Evolutionary conservation across 2,113 vertebrate species (phyloP), one percentile per base, ranked within the genome.

Genomic region (Accipiter virgatus): DNA sequence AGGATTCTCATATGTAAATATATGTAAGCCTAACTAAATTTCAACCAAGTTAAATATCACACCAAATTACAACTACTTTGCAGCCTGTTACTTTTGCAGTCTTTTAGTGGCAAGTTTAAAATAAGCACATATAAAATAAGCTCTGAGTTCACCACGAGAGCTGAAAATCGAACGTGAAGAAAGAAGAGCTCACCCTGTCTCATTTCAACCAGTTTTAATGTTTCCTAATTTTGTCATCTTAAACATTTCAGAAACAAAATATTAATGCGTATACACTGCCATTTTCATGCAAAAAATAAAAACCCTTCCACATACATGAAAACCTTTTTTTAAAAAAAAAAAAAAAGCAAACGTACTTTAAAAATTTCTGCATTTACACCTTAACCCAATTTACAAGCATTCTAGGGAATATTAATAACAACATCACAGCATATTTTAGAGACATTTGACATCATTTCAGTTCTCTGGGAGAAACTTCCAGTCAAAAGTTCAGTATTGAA

Each of bases 381-480:
- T 59, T 36, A 89, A 73, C 10, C 19, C 27, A 43, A 42, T 68
- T 82, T 77, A 70, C n/a, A 92, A 68, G 68, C 52, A 87, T 67
- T 93, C 89, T 13, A 93, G 73, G 71, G 34, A 91, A 92, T 55
- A 88, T 65, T 89, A 95, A 43, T 74, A 94, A 83, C 17, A 93
- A 32, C 36, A 83, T 23, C 50, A 91, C 32, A 88, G 61, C 29
- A 10, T 48, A 72, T 63, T 90, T 92, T 78, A 62, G 38, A 94
- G 63, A 59, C 47, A 84, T 84, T n/a, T 70, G 59, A 77, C 77
- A 82, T 62, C 1, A 62, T 73, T 95, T 78, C 47, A 53, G 31
- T 47, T 90, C 87, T 70, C 61, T 71, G 52, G 43, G 48, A 13
- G 2, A 85, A 92, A 67, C 50, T 88, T 86, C 73, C 38, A 79